Percentiles rank a stretch among this genome's conserved stretches.
phyloP scores from a whole-genome alignment of 2,797 vertebrate genomes.

The Coracias cyanogaster region DNA sequence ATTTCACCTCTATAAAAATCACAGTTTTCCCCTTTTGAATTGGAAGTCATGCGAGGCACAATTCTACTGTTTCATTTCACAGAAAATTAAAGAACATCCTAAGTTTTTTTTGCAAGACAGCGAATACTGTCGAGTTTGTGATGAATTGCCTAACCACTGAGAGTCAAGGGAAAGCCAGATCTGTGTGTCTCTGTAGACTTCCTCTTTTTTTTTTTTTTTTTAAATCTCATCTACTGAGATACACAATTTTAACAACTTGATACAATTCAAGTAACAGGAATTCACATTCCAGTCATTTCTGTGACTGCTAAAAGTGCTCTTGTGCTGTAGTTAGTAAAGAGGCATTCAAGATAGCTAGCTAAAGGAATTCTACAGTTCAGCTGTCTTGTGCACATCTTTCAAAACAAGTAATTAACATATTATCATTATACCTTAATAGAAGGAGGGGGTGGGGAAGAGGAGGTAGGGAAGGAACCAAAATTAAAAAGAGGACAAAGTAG shows the following conservation, averaged over 20 bases:
- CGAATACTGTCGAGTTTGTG: not conserved
- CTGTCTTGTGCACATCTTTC: not conserved
- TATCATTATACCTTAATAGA: not conserved
- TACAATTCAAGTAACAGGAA: slow-evolving; percentile 73
- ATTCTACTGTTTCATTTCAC: not conserved
- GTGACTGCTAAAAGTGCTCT: slow-evolving; percentile 64
- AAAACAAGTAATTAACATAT: not conserved
- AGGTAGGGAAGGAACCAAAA: not conserved
- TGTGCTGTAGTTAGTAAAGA: slow-evolving; percentile 23
- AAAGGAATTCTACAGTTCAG: slow-evolving; percentile 7
- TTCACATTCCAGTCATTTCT: slow-evolving; percentile 68
- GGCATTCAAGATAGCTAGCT: not conserved
- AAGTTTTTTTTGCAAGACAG: not conserved
- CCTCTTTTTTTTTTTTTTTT: not conserved
- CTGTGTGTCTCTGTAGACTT: not conserved
- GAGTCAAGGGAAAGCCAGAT: not conserved
- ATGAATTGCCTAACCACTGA: not conserved
- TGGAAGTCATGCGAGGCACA: not conserved
- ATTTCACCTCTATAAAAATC: not conserved
- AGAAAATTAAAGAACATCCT: not conserved
- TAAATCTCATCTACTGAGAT: slow-evolving; percentile 6
- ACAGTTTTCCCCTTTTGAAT: not conserved
- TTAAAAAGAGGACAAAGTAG: not conserved
- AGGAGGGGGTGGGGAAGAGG: too few relatives aligned
- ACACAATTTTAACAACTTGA: slow-evolving; percentile 29